Conservation (phyloP, 2,888 invertebrate genomes). For the Cotesia congregata region DNA sequence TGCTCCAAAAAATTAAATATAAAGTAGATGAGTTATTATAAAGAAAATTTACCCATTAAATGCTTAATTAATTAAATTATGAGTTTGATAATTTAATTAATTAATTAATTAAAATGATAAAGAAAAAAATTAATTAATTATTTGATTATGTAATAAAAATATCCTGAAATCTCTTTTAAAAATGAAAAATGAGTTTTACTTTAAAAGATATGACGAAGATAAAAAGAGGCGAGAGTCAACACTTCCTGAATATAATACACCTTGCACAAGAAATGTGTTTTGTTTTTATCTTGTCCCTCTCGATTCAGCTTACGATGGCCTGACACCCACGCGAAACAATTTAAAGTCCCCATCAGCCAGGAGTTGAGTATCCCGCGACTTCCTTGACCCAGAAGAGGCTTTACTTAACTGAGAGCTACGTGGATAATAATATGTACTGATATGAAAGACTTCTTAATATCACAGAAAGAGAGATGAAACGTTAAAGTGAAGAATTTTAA, state of each 20-base stretch:
- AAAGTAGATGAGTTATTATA: no score
- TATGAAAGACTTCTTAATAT: no score
- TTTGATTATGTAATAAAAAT: not conserved
- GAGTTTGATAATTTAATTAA: no score
- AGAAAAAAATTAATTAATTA: not conserved
- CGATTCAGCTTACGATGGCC: constrained; percentile 24
- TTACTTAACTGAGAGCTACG: not conserved
- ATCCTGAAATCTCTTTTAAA: not conserved
- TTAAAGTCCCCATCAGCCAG: constrained; percentile 22
- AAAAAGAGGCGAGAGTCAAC: constrained; percentile 11
- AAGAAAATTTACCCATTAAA: no score
- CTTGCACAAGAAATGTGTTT: constrained; percentile 4
- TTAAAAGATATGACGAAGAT: not conserved
- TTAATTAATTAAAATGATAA: no score
- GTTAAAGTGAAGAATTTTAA: not conserved
- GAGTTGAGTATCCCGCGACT: constrained; percentile 26
- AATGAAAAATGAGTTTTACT: not conserved
- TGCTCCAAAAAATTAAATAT: no score
- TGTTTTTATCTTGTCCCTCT: not conserved
- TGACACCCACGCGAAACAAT: constrained; percentile 34
- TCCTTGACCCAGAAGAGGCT: constrained; percentile 49
- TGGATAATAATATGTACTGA: not conserved
- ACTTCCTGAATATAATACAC: constrained; percentile 22
- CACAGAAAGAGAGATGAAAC: not conserved
- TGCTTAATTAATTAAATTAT: no score